Conservation (phyloP, 2,888 invertebrate genomes). For the Itoplectis maculator region DNA sequence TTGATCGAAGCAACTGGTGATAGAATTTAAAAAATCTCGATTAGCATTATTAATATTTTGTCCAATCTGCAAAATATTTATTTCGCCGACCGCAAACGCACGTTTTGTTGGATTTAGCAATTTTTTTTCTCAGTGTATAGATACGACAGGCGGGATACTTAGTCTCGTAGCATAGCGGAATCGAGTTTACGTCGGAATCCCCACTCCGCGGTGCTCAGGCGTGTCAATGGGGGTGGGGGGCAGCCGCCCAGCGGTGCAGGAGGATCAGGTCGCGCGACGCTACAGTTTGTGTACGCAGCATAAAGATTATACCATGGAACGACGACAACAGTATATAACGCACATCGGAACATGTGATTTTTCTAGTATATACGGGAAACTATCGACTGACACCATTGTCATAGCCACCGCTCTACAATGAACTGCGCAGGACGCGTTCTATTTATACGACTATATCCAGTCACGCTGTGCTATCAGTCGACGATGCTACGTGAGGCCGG, state of each 20-base stretch:
- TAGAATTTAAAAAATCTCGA: too few species aligned
- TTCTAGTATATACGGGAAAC: slow-evolving; percentile 37
- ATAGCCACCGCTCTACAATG: slow-evolving; percentile 30
- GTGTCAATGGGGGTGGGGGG: slow-evolving; percentile 13
- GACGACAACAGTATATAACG: neutral
- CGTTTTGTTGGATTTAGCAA: too few species aligned
- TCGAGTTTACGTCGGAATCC: slow-evolving; percentile 5
- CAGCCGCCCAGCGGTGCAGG: neutral
- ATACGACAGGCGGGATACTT: too few species aligned
- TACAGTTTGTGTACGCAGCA: slow-evolving; percentile 1
- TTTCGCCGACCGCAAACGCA: too few species aligned
- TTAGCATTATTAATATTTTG: too few species aligned
- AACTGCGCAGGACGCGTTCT: slow-evolving; percentile 68
- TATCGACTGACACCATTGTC: slow-evolving; percentile 67
- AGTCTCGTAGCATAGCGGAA: neutral
- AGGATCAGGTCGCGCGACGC: slow-evolving; percentile 11
- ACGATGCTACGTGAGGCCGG: slow-evolving; percentile 34
- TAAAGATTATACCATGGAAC: slow-evolving; percentile 15
- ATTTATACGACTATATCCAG: slow-evolving; percentile 50
- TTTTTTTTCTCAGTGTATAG: too few species aligned
- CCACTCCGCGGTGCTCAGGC: neutral
- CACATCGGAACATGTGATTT: slow-evolving; percentile 30
- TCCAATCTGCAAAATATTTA: too few species aligned
- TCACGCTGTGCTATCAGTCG: slow-evolving; percentile 38
- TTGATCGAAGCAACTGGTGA: too few species aligned